These are phyloP conservation scores for Epinotia demarniana DNA, from an alignment of 2,888 invertebrate species.

Conservation along the genomic window DNA sequence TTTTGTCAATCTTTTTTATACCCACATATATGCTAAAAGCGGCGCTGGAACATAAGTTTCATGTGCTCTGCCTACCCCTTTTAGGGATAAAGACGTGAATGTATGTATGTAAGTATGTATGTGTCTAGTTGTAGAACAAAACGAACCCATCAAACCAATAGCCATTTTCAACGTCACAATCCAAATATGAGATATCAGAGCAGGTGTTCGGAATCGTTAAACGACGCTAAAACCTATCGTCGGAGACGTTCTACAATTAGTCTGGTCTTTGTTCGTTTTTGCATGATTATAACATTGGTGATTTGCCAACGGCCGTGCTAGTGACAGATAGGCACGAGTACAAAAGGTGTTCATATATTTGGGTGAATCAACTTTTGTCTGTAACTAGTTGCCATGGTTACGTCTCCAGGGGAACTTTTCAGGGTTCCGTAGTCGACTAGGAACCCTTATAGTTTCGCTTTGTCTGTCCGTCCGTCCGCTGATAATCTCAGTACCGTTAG, in stretches of 20 bases:
- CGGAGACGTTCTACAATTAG: conserved; percentile 35
- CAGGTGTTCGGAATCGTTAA: conserved; percentile 17
- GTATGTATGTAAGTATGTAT: too few relatives aligned
- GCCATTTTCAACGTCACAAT: background rate
- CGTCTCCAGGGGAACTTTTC: too few relatives aligned
- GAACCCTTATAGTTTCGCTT: too few relatives aligned
- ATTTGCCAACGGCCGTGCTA: conserved; percentile 31
- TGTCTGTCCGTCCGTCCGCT: too few relatives aligned
- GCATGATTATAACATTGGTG: conserved; percentile 23
- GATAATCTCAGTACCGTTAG: too few relatives aligned
- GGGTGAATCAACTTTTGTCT: background rate
- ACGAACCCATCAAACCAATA: background rate
- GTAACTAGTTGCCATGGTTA: too few relatives aligned
- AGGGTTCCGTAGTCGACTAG: too few relatives aligned
- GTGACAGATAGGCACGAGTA: background rate
- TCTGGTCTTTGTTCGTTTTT: conserved; percentile 20
- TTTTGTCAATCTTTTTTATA: too few relatives aligned
- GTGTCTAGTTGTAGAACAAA: background rate
- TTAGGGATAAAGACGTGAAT: too few relatives aligned
- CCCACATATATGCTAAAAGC: too few relatives aligned
- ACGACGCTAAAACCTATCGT: conserved; percentile 27
- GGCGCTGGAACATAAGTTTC: too few relatives aligned
- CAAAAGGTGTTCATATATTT: background rate
- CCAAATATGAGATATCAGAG: background rate
- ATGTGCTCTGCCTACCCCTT: too few relatives aligned